Evolutionary conservation across 2,113 vertebrate species (phyloP).

Genomic region (Phyllostomus hastatus): DNA sequence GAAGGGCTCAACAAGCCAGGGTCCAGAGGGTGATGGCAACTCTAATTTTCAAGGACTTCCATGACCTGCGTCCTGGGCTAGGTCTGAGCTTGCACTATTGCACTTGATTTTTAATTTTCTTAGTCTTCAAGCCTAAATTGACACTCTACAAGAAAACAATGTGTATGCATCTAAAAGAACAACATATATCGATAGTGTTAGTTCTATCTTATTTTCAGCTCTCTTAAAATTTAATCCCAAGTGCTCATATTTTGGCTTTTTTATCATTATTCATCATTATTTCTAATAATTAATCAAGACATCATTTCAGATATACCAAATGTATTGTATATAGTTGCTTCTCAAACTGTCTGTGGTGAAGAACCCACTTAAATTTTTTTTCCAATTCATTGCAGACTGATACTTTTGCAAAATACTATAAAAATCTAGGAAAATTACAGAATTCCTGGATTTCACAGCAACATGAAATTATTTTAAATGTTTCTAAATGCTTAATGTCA

Average conservation of each 20-base stretch:
- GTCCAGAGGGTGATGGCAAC: rapidly evolving
- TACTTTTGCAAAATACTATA: not conserved
- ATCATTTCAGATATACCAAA: not conserved
- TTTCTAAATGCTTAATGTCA: not conserved
- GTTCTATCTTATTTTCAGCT: not conserved
- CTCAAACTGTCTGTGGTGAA: not conserved
- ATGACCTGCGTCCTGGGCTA: not conserved
- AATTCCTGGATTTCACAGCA: not conserved
- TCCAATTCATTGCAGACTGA: not conserved
- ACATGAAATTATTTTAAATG: not conserved
- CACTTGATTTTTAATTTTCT: not conserved
- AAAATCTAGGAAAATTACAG: not conserved
- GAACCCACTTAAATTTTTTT: not conserved
- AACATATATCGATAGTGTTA: not conserved
- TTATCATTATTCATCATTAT: not conserved
- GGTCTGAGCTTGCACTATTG: not conserved
- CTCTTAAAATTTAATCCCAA: not conserved
- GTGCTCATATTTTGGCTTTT: not conserved
- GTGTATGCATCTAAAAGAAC: not conserved
- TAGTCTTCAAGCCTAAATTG: not conserved
- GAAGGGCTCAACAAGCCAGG: not conserved
- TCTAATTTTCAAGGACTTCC: not conserved
- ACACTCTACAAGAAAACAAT: not conserved
- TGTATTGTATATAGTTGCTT: not conserved
- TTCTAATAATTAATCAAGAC: not conserved